Conservation (phyloP, 2,113 vertebrate species). For the Apodemus speciosus region DNA sequence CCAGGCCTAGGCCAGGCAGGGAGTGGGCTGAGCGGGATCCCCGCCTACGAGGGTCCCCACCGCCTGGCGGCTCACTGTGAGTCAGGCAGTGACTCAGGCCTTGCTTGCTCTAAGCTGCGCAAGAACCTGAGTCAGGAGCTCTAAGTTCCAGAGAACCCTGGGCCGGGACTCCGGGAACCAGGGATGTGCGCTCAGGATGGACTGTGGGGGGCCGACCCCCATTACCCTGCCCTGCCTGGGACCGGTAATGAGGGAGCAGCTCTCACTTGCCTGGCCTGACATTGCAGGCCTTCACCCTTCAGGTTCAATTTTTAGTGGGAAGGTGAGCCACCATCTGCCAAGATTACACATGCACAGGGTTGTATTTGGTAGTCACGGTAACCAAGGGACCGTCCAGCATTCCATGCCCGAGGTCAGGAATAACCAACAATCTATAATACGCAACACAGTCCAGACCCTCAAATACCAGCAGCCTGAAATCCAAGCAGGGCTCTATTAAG, state of each 20-base stretch:
- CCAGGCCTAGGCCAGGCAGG: background rate
- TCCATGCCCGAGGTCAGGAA: background rate
- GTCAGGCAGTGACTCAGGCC: constrained; percentile 65
- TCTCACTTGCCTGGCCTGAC: background rate
- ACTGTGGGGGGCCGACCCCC: background rate
- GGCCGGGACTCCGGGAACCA: background rate
- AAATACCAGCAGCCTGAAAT: background rate
- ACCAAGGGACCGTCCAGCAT: background rate
- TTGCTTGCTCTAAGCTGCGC: background rate
- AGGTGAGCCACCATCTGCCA: background rate
- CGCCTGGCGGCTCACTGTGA: constrained; percentile 37
- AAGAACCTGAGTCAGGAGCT: constrained; percentile 58
- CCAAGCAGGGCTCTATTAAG: background rate
- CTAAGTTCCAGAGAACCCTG: constrained; percentile 12
- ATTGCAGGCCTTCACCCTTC: background rate
- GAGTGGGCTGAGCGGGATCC: accelerated
- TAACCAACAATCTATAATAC: background rate
- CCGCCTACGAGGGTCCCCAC: background rate
- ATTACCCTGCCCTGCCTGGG: background rate
- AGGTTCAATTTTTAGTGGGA: background rate
- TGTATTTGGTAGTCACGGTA: background rate
- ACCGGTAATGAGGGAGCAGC: accelerated
- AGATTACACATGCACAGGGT: background rate
- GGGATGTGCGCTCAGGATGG: background rate
- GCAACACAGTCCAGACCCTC: background rate